Percentiles rank a stretch among this genome's conserved stretches.
Conservation (phyloP, 1,140 invertebrate genomes). For the Tetranychus cinnabarinus region DNA sequence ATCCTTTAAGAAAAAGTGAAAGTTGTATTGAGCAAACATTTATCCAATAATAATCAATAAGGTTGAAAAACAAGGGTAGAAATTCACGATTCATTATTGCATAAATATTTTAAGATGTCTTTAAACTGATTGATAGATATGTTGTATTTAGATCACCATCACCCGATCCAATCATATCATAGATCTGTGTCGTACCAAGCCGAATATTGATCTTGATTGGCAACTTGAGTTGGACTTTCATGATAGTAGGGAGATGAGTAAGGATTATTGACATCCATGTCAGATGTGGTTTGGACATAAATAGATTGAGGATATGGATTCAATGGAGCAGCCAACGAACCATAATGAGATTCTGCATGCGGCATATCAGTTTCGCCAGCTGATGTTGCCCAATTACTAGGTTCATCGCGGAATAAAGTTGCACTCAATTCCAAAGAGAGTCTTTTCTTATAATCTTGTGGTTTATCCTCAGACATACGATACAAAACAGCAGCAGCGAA, state of each 20-base stretch:
- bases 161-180: not conserved
- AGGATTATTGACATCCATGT: too few species aligned
- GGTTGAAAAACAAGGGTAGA: too few species aligned
- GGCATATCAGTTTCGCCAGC: slow-evolving; percentile 30
- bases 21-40: too few species aligned
- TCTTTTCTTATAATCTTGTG: slow-evolving; percentile 89
- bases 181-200: not conserved
- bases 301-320: not conserved
- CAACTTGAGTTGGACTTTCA: too few species aligned
- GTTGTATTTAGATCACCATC: too few species aligned
- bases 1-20: too few species aligned
- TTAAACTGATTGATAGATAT: too few species aligned
- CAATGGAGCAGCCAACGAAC: slow-evolving; percentile 30
- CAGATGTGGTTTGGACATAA: too few species aligned
- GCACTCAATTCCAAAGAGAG: slow-evolving; percentile 72
- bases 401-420: slow-evolving; percentile 44
- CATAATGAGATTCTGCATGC: slow-evolving; percentile 58
- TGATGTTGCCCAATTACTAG: slow-evolving; percentile 44
- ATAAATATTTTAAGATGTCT: too few species aligned
- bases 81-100: too few species aligned
- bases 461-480: slow-evolving; percentile 93
- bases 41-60: too few species aligned
- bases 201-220: not conserved
- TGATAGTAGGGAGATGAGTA: too few species aligned
- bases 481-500: slow-evolving; percentile 90